phyloP scores from a whole-genome alignment of 2,113 vertebrate species.

The Stigmatopora argus region DNA sequence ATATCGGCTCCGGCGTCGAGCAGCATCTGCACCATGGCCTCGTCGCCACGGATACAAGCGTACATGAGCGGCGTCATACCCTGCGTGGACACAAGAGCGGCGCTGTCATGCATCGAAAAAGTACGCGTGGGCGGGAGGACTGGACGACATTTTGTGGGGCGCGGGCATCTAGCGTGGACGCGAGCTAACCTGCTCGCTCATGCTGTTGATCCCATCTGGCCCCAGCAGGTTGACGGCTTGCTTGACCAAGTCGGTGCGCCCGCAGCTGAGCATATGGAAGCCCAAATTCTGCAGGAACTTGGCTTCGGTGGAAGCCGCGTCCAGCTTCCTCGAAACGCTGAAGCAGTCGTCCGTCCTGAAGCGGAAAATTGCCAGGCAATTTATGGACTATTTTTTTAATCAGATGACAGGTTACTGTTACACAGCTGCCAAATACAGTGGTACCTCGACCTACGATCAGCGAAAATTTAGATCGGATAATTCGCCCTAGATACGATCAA shows the following conservation, averaged over 20 bases:
- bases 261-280: constrained; percentile 98
- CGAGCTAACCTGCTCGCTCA: constrained; percentile 89
- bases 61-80: constrained; percentile 99
- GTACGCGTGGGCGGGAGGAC: too few species aligned
- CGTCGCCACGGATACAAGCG: constrained; percentile 93
- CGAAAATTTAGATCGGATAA: too few species aligned
- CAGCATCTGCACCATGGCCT: constrained; percentile 99
- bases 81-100: constrained; percentile 52
- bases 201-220: constrained; percentile 93
- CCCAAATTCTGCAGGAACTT: constrained; percentile 97
- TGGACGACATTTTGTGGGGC: too few species aligned
- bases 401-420: too few species aligned
- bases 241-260: constrained; percentile 93
- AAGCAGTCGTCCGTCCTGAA: constrained; percentile 94
- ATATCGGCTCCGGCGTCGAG: constrained; percentile 96
- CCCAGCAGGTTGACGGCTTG: constrained; percentile 93
- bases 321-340: constrained; percentile 92
- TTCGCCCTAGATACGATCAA: too few species aligned
- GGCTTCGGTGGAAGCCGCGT: constrained; percentile 90
- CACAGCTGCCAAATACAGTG: too few species aligned
- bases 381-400: too few species aligned
- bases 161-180: neutral
- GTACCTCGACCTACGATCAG: too few species aligned
- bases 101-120: neutral
- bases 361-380: constrained; percentile 12